phyloP scores from a whole-genome alignment of 2,888 invertebrate species.

The Tribolium freemani region DNA sequence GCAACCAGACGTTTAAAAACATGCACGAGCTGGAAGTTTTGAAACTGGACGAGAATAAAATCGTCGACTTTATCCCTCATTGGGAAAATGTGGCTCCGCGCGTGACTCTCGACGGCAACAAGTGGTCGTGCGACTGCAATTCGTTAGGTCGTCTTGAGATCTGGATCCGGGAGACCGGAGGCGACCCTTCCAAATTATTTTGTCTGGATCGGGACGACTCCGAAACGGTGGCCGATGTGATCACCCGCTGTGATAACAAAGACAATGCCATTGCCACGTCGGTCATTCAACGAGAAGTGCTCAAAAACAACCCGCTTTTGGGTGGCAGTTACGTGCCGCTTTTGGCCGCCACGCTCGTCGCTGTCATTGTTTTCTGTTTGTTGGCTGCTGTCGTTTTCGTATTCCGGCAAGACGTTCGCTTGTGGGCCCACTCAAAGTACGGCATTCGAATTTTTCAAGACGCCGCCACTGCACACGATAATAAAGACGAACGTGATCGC shows the following conservation, averaged over 20 bases:
- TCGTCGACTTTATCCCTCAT: conserved; percentile 79
- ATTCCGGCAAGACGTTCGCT: conserved; percentile 82
- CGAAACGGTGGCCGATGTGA: conserved; percentile 71
- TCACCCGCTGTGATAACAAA: conserved; percentile 75
- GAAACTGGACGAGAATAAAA: conserved; percentile 82
- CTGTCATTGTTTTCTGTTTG: conserved; percentile 78
- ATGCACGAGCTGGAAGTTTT: conserved; percentile 80
- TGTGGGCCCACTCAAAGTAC: conserved; percentile 85
- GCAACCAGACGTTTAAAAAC: conserved; percentile 82
- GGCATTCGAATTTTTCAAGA: conserved; percentile 82
- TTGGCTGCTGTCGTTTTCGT: conserved; percentile 79
- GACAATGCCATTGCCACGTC: conserved; percentile 77
- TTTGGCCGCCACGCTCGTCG: conserved; percentile 79
- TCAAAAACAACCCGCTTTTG: conserved; percentile 76
- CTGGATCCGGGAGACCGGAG: conserved; percentile 79
- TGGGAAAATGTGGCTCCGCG: conserved; percentile 73
- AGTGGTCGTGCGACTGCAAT: conserved; percentile 87
- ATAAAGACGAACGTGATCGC: conserved; percentile 68
- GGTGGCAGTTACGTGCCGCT: conserved; percentile 83
- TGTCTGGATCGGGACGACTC: conserved; percentile 72
- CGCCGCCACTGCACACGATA: conserved; percentile 71
- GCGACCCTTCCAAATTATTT: conserved; percentile 79
- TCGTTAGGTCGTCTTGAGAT: conserved; percentile 78
- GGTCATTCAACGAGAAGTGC: conserved; percentile 68
- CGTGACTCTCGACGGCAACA: conserved; percentile 82